Conservation (phyloP, 2,888 invertebrate genomes). For the Amphipoea oculea region DNA sequence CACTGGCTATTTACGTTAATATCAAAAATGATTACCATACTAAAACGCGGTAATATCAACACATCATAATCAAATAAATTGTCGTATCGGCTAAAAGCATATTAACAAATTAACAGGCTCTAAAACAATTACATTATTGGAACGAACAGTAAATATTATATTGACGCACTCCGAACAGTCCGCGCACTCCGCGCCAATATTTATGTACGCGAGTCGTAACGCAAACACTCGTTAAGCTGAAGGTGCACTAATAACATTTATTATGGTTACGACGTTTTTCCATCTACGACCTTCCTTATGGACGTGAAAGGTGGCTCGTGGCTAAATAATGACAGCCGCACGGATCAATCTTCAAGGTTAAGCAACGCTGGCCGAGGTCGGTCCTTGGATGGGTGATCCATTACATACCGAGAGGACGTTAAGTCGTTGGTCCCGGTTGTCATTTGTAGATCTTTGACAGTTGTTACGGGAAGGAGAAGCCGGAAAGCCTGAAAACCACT, state of each 20-base stretch:
- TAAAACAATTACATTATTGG: slow-evolving; percentile 50
- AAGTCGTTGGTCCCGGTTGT: too few relatives aligned
- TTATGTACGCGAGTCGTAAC: slow-evolving; percentile 39
- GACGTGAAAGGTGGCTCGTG: neutral
- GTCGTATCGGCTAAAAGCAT: slow-evolving; percentile 40
- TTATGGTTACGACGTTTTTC: slow-evolving; percentile 17
- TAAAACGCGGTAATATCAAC: slow-evolving; percentile 32
- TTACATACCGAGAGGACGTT: too few relatives aligned
- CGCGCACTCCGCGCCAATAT: slow-evolving; percentile 23
- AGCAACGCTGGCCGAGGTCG: neutral
- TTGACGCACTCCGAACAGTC: slow-evolving; percentile 3
- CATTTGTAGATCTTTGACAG: neutral
- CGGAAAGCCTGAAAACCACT: neutral
- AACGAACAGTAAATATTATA: slow-evolving; percentile 36
- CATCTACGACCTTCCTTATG: neutral
- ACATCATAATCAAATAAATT: slow-evolving; percentile 39
- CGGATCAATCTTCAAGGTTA: neutral
- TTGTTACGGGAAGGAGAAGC: neutral
- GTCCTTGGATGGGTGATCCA: too few relatives aligned
- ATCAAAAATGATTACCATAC: slow-evolving; percentile 20
- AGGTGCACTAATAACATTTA: slow-evolving; percentile 50
- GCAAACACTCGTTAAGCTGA: slow-evolving; percentile 52
- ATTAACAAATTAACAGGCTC: slow-evolving; percentile 32
- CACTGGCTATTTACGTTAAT: neutral
- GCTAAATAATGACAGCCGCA: neutral